phyloP scores from a whole-genome alignment of 2,888 invertebrate species.

The Napeogenes sylphis region DNA sequence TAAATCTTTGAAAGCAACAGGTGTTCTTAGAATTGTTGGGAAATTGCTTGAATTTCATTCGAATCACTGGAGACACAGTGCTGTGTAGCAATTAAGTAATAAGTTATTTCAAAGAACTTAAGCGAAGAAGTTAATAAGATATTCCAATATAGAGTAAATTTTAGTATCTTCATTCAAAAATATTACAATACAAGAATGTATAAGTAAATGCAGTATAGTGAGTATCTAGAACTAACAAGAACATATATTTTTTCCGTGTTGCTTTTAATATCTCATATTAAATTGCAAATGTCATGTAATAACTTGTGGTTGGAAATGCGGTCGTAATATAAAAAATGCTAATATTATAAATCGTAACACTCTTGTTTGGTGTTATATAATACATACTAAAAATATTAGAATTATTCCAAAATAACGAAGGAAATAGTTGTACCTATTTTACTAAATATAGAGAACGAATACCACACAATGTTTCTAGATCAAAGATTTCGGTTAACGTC shows the following conservation, averaged over 20 bases:
- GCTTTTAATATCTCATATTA: not conserved
- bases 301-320: not conserved
- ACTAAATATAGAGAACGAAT: not conserved
- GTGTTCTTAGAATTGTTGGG: constrained; percentile 7
- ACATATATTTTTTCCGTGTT: not conserved
- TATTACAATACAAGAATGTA: not conserved
- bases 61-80: not conserved
- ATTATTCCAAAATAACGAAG: too few species aligned
- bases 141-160: too few species aligned
- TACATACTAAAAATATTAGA: too few species aligned
- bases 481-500: not conserved
- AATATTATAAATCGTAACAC: not conserved
- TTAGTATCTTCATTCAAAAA: too few species aligned
- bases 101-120: not conserved
- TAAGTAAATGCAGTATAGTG: too few species aligned
- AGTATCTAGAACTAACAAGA: not conserved
- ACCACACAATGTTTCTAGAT: not conserved
- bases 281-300: not conserved
- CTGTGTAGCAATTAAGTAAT: not conserved
- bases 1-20: constrained; percentile 20
- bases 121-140: not conserved
- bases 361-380: too few species aligned
- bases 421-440: too few species aligned
- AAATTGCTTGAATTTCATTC: not conserved
- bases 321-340: not conserved